Evolutionary conservation across 2,888 invertebrate genomes (phyloP).

Genomic region (Apamea anceps): DNA sequence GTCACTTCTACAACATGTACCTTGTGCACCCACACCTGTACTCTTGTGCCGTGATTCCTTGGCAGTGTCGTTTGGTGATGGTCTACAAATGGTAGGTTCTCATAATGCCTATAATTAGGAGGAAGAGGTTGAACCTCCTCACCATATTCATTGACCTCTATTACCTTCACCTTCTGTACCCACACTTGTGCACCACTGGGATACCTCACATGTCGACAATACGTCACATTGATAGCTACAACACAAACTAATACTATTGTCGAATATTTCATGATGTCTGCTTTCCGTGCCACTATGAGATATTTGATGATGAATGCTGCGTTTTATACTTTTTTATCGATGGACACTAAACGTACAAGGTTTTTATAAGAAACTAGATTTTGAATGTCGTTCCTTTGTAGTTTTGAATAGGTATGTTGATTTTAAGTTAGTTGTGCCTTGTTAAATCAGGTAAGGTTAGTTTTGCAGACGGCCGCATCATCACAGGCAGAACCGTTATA

Average conservation of each 20-base stretch:
- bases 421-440: constrained; percentile 6
- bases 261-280: constrained; percentile 20
- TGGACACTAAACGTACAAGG: background rate
- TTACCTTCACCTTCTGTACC: constrained; percentile 21
- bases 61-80: background rate
- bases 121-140: background rate
- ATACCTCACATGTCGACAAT: background rate
- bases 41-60: background rate
- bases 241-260: constrained; percentile 17
- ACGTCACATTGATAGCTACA: background rate
- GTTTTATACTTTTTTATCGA: constrained; percentile 9
- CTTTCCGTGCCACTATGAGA: background rate
- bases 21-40: constrained; percentile 30
- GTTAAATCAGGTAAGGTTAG: background rate
- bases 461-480: background rate
- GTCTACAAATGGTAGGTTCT: background rate
- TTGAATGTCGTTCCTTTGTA: constrained; percentile 2
- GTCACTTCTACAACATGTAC: constrained; percentile 19
- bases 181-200: constrained; percentile 24
- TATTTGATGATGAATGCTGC: background rate
- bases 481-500: background rate
- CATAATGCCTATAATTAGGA: background rate
- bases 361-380: constrained; percentile 1
- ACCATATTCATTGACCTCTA: constrained; percentile 21
- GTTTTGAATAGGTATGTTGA: background rate